Base-by-base conservation (phyloP, 2,888 invertebrate species). In the Erebia palarica region DNA sequence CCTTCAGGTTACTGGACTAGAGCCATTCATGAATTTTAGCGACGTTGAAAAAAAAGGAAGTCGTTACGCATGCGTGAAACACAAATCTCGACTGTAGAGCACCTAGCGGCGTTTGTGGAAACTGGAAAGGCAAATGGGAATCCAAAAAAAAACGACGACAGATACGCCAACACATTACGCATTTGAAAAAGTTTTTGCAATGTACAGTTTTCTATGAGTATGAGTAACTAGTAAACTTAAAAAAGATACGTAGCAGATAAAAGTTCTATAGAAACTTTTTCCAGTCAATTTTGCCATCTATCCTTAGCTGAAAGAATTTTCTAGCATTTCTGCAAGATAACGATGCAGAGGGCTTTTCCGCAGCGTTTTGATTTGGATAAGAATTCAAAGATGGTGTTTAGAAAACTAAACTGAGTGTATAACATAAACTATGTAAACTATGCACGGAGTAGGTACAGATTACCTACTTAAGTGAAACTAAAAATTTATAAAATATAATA, bases 11-110 rank as follows among this genome's bases (percentile, higher is more conserved):
- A 86, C 36, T 88, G 86, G 77, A 82, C 84, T 83, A 80, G 76
- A 83, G 86, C 90, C 92, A 93, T 93, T 93, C 92, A 93, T 93
- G 91, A 88, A 86, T 81, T 86, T 86, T 79, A 82, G 83, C 83
- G 83, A 81, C 85, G 84, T 86, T 85, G 86, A 86, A 88, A 85
- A 85, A 78, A 80, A 76, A 82, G 84, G 81, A 80, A 78, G 78
- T 80, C 77, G 70, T 68, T 82, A 87, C 91, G 92, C 92, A 91
- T 92, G 91, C 91, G 91, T 80, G 80, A 81, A 68, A 76, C 72
- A 71, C 69, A 61, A 42, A 57, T 14, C 0, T 21, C 71, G 75
- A 79, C 74, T 55, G 67, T 71, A 75, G 81, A 82, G 84, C 85
- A 27, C 51, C 51, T 59, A 66, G 51, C 49, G 57, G 55, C 42